Percentiles rank a stretch among this genome's conserved stretches.
Evolutionary conservation across 2,113 vertebrate species (phyloP).

Genomic region (Lepisosteus oculatus): DNA sequence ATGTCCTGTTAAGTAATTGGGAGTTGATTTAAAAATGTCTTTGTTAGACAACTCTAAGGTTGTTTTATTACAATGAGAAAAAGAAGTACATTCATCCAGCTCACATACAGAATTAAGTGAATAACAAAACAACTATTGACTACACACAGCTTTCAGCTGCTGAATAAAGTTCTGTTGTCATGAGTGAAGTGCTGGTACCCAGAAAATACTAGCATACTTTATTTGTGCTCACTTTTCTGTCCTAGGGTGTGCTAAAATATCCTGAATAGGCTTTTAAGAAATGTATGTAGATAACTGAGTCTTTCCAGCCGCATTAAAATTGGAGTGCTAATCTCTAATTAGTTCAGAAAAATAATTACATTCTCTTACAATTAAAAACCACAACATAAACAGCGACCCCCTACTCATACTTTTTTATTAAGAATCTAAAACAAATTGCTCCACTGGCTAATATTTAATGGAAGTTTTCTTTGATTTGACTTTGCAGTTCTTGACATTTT

Average conservation of each 20-base stretch:
- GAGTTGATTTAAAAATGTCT: too few species aligned
- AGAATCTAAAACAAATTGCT: conserved; percentile 25
- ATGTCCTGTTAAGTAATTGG: too few species aligned
- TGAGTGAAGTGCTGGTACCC: too few species aligned
- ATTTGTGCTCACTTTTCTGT: conserved; percentile 35
- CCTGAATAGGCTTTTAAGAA: conserved; percentile 26
- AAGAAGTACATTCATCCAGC: too few species aligned
- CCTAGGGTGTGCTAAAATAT: conserved; percentile 37
- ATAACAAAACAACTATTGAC: background rate
- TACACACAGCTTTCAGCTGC: background rate
- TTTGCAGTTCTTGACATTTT: conserved; percentile 38
- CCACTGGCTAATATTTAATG: conserved; percentile 47
- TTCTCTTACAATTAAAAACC: conserved; percentile 39
- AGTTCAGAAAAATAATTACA: conserved; percentile 35
- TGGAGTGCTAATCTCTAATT: conserved; percentile 40
- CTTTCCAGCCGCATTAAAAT: conserved; percentile 27
- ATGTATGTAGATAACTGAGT: conserved; percentile 31
- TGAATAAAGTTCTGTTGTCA: too few species aligned
- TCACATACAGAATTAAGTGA: background rate
- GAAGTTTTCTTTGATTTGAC: conserved; percentile 42
- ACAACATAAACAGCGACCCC: conserved; percentile 13
- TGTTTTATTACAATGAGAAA: too few species aligned
- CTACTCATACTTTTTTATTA: conserved; percentile 35
- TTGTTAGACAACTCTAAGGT: too few species aligned
- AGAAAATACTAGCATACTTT: conserved; percentile 1